Percentiles rank a stretch among this genome's conserved stretches.
These are phyloP conservation scores for Scopus umbretta DNA, from an alignment of 2,113 vertebrate genomes.

Conservation along the genomic window DNA sequence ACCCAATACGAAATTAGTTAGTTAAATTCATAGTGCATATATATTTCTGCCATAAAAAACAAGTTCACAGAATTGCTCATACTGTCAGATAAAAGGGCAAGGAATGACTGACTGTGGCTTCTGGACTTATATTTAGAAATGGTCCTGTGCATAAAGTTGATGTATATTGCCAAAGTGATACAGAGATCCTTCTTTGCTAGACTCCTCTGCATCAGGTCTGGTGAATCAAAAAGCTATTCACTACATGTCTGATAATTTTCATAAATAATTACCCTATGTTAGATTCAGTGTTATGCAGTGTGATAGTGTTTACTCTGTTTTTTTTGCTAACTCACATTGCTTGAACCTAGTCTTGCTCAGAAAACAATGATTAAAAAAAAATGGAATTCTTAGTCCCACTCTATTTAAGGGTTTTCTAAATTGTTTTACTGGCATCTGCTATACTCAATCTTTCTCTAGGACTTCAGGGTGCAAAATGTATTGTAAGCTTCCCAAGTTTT, in stretches of 20 bases:
- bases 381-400: not conserved
- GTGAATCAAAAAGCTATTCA: not conserved
- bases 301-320: not conserved
- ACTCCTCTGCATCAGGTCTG: not conserved
- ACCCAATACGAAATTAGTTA: not conserved
- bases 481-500: not conserved
- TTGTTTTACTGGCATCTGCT: not conserved
- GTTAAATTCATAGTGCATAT: not conserved
- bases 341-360: not conserved
- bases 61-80: not conserved
- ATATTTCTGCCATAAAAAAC: not conserved
- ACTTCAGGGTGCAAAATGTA: not conserved
- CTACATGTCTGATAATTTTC: not conserved
- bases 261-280: not conserved
- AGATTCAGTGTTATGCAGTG: not conserved
- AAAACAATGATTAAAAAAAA: not conserved
- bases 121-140: not conserved
- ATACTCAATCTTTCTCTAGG: not conserved
- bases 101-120: not conserved
- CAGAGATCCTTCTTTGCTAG: not conserved
- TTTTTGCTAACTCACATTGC: not conserved
- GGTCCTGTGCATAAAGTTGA: not conserved
- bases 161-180: not conserved
- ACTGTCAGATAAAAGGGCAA: not conserved
- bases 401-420: not conserved